Base-by-base conservation (phyloP, 2,113 vertebrate genomes). In the Cheilinus undulatus region DNA sequence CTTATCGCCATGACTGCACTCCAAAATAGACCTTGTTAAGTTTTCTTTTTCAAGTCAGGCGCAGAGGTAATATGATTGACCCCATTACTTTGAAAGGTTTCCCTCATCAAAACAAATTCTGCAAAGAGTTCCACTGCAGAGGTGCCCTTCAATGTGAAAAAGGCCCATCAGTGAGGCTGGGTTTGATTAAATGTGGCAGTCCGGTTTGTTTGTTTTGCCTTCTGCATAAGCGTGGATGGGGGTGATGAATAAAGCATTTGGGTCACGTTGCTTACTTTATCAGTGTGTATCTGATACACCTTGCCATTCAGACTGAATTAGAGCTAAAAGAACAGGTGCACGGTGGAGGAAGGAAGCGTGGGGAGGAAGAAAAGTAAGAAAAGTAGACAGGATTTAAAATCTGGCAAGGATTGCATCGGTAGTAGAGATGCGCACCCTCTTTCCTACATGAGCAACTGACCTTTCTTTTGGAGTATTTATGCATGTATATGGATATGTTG, bases 121-220 rank as follows among this genome's bases (percentile, higher is more conserved):
- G 40, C 28, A 63, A 30, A 58, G 57, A 74, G 54, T 74, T 69
- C 50, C 56, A 65, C 42, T 65, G 65, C 67, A 76, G 60, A 79
- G 84, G 76, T 85, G 82, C 75, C 86, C 74, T 89, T 88, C 76
- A 72, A 63, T n/a, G 61, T 24, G 42, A 52, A 60, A 67, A 69
- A 58, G 51, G 64, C 22, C 26, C 64, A 32, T 82, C 56, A 69
- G 58, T 50, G 56, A 10, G 45, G 64, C 58, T 36, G 38, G 3
- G n/a, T 79, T 68, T 82, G 87, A 89, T 82, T 72, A 72, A 82
- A 83, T 73, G 77, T 73, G 70, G 69, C 86, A 82, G 67, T 60
- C 14, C 30, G 56, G 64, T 61, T 83, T 74, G 79, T 87, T 85
- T 89, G 73, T 85, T 82, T 88, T 70, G 38, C 77, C 68, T 68